Conservation (phyloP, 2,888 invertebrate species). For the Harpagoxenus sublaevis region DNA sequence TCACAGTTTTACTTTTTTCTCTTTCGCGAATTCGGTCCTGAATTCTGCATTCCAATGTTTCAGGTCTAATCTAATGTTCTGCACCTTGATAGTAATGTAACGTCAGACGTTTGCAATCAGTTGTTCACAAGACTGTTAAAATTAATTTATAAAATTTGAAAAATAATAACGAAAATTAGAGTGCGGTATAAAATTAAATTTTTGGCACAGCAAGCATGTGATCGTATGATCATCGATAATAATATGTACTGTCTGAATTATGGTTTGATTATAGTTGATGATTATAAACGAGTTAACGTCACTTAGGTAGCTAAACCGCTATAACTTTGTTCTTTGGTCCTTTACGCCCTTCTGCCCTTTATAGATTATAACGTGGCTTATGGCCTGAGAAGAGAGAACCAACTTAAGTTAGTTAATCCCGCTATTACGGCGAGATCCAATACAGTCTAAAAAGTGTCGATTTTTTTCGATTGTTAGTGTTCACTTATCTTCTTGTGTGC, state of each 20-base stretch:
- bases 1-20: slow-evolving; percentile 6
- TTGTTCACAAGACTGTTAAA: not conserved
- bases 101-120: not conserved
- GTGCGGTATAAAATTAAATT: not conserved
- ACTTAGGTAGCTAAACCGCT: not conserved
- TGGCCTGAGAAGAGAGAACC: not conserved
- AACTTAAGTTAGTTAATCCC: slow-evolving; percentile 26
- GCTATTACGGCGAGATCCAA: not conserved
- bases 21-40: not conserved
- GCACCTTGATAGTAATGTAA: not conserved
- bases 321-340: slow-evolving; percentile 19
- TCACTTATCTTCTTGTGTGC: not conserved
- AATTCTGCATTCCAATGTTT: not conserved
- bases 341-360: slow-evolving; percentile 14
- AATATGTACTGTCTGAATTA: not conserved
- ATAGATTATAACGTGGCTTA: slow-evolving; percentile 1
- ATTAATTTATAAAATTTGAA: not conserved
- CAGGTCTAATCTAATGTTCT: not conserved
- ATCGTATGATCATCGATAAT: not conserved
- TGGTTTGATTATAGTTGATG: not conserved
- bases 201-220: not conserved
- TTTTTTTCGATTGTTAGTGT: not conserved
- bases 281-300: slow-evolving; percentile 10
- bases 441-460: not conserved
- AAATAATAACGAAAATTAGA: not conserved